Evolutionary conservation across 2,797 vertebrate species (phyloP), one percentile per base, ranked within the genome.

Genomic region (Ctenochaetus hawaiiensis): DNA sequence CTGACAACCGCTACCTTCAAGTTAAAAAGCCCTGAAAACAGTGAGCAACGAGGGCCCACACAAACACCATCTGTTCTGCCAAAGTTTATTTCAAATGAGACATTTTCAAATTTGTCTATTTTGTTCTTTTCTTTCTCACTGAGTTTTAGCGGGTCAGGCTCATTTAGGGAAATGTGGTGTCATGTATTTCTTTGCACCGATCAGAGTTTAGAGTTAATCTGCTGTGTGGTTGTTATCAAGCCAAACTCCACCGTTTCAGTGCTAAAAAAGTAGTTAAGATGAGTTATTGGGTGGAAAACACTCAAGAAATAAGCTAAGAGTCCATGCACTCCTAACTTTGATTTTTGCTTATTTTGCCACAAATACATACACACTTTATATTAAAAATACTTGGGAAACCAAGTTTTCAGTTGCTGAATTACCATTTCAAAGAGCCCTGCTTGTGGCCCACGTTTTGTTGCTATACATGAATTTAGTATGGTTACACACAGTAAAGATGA

Each of bases 1-100:
- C 34, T 52, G 48, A 13, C 34, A 52, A 17, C 48, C 8, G 17
- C 6, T 11, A 13, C 18, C 14, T 66, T 26, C 43, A 14, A 52
- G 34, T 52, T 52, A 23, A 51, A 64, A 64, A n/a, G 8, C 45
- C 26, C 30, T 49, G 45, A 64, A 64, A 16, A 14, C 17, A n/a
- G 9, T 39, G n/a, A 37, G 9, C 2, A 3, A 22, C 5, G 49
- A 53, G 20, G 37, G 20, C 4, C 3, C 17, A 43, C 37, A 14
- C 14, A 8, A 53, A 66, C 56, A 66, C 47, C 8, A 2, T 16
- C 4, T 41, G 14, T 52, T 53, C 4, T n/a, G 18, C 5, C 3
- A 2, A 34, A 34, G 30, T 34, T 30, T 37, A 34, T 53, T 26
- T 43, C 17, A 47, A 18, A 47, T 41, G 41, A 47, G 17, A 47